Evolutionary conservation across 2,888 invertebrate species (phyloP).

Genomic region (Drosophila meridiana): DNA sequence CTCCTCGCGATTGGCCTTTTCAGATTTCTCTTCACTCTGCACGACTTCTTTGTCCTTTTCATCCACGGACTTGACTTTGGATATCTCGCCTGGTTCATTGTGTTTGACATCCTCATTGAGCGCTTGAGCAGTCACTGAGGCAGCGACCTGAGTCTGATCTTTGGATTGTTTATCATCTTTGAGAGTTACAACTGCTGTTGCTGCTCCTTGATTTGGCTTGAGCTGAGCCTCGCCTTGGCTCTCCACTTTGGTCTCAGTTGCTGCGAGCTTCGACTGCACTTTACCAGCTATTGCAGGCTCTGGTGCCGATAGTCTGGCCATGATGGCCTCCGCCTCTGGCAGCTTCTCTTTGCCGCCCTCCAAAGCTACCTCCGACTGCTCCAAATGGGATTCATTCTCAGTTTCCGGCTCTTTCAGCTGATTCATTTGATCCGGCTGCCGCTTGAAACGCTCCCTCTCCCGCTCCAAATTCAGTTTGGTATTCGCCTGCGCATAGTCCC

Average conservation of each 20-base stretch:
- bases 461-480: constrained; percentile 13
- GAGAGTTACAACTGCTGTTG: background rate
- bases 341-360: background rate
- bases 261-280: background rate
- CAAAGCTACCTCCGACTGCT: background rate
- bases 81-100: background rate
- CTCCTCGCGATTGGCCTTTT: constrained; percentile 8
- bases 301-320: constrained; percentile 9
- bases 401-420: background rate
- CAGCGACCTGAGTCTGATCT: background rate
- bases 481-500: constrained; percentile 44
- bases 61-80: background rate
- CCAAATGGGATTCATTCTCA: background rate
- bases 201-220: background rate
- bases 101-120: background rate
- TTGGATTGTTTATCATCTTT: background rate
- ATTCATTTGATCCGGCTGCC: constrained; percentile 26
- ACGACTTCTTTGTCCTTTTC: background rate
- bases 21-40: background rate
- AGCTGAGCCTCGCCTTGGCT: background rate
- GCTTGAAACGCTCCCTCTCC: constrained; percentile 42
- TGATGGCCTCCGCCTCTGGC: constrained; percentile 9
- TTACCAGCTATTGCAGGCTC: background rate
- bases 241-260: background rate
- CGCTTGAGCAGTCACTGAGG: background rate